These are phyloP conservation scores for Linepithema humile DNA, from an alignment of 1,140 invertebrate species.

Conservation along the genomic window DNA sequence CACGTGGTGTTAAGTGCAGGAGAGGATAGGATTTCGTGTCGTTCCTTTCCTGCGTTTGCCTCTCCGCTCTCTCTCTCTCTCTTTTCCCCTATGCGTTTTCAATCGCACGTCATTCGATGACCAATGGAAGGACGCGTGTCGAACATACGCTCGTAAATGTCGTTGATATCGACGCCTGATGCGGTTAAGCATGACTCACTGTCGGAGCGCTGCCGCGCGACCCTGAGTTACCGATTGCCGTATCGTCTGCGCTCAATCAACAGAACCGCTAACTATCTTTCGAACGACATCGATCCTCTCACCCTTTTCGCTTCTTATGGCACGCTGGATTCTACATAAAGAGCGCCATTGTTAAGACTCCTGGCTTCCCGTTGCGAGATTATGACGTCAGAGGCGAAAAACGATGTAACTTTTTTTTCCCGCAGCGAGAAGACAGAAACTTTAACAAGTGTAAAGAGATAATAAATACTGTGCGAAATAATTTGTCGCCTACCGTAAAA, in stretches of 20 bases:
- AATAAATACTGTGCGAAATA: too few species aligned
- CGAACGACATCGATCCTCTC: background rate
- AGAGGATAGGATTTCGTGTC: too few species aligned
- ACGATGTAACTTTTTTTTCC: background rate
- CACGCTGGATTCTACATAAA: background rate
- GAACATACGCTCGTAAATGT: conserved; percentile 64
- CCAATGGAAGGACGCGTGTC: conserved; percentile 53
- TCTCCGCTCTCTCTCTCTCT: background rate
- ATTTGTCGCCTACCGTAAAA: too few species aligned
- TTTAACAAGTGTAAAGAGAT: background rate
- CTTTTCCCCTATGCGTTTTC: background rate
- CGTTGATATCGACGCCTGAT: conserved; percentile 69
- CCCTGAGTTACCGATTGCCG: conserved; percentile 64
- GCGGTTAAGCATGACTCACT: conserved; percentile 68
- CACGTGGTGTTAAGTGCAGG: background rate
- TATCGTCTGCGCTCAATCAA: conserved; percentile 49
- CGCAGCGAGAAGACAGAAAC: background rate
- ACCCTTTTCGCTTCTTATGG: conserved; percentile 10
- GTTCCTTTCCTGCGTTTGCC: background rate
- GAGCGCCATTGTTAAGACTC: background rate
- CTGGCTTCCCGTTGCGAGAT: background rate
- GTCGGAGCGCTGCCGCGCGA: conserved; percentile 46
- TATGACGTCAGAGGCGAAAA: background rate
- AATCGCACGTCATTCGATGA: conserved; percentile 45
- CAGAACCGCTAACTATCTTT: conserved; percentile 27